Evolutionary conservation across 92 coral and sea anemone genomes (phyloP).

Genomic region (Bergia puertoricense): DNA sequence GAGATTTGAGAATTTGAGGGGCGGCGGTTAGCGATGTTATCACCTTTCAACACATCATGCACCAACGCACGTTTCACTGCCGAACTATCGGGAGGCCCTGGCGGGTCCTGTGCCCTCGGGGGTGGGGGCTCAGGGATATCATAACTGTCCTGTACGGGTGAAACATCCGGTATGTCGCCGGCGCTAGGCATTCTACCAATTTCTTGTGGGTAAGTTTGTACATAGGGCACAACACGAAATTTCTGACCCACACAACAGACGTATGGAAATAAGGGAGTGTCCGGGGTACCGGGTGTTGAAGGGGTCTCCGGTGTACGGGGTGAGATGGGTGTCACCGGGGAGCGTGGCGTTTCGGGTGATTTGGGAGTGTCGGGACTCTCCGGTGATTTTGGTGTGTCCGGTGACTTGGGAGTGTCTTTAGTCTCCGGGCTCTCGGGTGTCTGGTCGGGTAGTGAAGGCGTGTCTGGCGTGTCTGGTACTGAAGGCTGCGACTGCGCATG

Average conservation of each 20-base stretch:
- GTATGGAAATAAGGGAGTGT: conserved; percentile 71
- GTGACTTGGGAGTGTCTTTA: conserved; percentile 67
- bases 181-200: conserved; percentile 71
- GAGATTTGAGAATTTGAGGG: background rate
- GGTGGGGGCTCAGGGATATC: conserved; percentile 76
- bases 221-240: conserved; percentile 51
- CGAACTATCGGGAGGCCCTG: conserved; percentile 51
- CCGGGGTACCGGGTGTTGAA: conserved; percentile 84
- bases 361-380: conserved; percentile 62
- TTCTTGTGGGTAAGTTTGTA: conserved; percentile 57
- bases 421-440: conserved; percentile 60
- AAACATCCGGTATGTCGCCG: conserved; percentile 73
- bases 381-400: conserved; percentile 50
- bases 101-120: conserved; percentile 71
- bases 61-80: background rate
- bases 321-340: conserved; percentile 76
- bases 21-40: background rate
- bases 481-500: conserved; percentile 70
- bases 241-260: conserved; percentile 36
- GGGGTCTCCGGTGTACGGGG: conserved; percentile 87
- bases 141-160: conserved; percentile 65
- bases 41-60: conserved; percentile 9
- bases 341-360: conserved; percentile 73
- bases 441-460: conserved; percentile 46
- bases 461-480: conserved; percentile 73